Conservation (phyloP, 2,888 invertebrate genomes). For the Synergus laeviventris region DNA sequence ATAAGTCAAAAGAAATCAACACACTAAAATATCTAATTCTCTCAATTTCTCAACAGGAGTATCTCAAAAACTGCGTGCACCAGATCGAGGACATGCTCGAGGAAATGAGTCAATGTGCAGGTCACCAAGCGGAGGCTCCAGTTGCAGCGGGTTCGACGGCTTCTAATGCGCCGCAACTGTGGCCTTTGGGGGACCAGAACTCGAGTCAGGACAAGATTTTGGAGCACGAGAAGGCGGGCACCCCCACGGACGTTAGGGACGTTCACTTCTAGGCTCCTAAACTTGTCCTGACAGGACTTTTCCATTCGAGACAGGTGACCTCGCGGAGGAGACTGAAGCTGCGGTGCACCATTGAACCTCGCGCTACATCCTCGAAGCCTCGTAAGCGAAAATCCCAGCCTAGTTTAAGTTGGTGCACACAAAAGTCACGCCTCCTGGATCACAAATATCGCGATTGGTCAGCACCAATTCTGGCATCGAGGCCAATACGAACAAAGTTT, state of each 20-base stretch:
- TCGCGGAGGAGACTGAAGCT: slow-evolving; percentile 11
- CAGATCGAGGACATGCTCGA: slow-evolving; percentile 88
- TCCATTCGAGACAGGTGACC: background rate
- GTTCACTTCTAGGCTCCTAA: slow-evolving; percentile 82
- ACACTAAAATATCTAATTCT: background rate
- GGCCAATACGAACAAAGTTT: slow-evolving; percentile 2
- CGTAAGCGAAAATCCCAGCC: background rate
- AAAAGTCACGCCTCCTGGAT: slow-evolving; percentile 43
- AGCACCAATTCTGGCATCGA: background rate
- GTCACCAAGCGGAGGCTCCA: slow-evolving; percentile 59
- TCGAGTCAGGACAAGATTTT: slow-evolving; percentile 76
- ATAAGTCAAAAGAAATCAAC: background rate
- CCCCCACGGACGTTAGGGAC: slow-evolving; percentile 91
- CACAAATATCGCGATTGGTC: background rate
- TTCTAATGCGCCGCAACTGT: slow-evolving; percentile 56
- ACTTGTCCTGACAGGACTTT: slow-evolving; percentile 4
- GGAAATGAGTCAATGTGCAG: slow-evolving; percentile 58
- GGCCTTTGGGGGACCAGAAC: slow-evolving; percentile 71
- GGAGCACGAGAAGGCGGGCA: slow-evolving; percentile 84
- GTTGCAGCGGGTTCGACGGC: slow-evolving; percentile 73
- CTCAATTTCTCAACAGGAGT: slow-evolving; percentile 81
- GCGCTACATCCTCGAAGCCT: background rate
- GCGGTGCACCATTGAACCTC: background rate
- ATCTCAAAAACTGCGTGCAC: slow-evolving; percentile 86
- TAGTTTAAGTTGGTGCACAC: slow-evolving; percentile 13